Base-by-base conservation (phyloP, 2,888 invertebrate genomes). In the Callyntrura guangdongensis region DNA sequence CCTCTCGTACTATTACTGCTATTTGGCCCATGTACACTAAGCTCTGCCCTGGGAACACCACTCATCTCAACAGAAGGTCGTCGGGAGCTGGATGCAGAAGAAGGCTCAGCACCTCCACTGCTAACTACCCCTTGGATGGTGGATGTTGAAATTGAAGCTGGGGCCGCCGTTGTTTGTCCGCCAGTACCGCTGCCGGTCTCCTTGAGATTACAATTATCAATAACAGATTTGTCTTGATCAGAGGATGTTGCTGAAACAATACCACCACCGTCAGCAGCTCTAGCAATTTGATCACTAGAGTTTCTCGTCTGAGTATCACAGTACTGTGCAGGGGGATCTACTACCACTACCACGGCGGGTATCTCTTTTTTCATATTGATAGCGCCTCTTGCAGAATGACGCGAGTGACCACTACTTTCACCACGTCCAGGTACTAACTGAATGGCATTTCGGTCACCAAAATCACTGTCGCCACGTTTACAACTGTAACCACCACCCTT, bases 1-100 rank as follows among this genome's bases (percentile, higher is more conserved):
- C 82, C 90, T 82, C 74, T 89, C 22, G 59, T 86, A 61, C 89
- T 86, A 89, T 86, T 91, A 53, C 64, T 77, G 89, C 89, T 89
- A 85, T 89, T 89, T 86, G 86, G 82, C 74, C 86, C 86, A 86
- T 82, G 84, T 77, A 85, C 79, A 84, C 81, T 89, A 89, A 89
- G 89, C 89, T 89, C 89, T 89, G 84, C 84, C 36, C 89, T 83
- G 27, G 89, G 89, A 89, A 79, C 84, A 79, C 84, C 89, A 85
- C 89, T 89, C 89, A 89, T 89, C 85, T 89, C 91, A 69, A 89
- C 85, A 81, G 89, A 84, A 79, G 92, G 90, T 64, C 92, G 87
- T 22, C 87, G 67, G 72, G 87, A 87, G 49, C 86, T 83, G 79
- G 91, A 83, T 59, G 84, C 85, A 25, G 91, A 91, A 59, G 85